phyloP scores from a whole-genome alignment of 2,113 vertebrate genomes.

The Anolis carolinensis region DNA sequence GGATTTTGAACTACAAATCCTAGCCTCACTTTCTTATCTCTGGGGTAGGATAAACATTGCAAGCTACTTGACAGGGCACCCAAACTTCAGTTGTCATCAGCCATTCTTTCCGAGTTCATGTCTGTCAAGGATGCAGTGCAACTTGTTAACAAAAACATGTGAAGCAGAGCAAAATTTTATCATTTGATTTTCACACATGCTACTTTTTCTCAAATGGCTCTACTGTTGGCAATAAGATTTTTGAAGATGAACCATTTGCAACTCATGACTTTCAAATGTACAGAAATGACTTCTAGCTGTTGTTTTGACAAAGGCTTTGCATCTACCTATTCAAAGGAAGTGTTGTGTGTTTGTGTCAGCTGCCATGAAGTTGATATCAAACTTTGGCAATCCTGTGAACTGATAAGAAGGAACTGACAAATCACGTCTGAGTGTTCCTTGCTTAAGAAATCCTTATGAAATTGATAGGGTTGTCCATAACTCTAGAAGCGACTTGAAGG shows the following conservation, averaged over 20 bases:
- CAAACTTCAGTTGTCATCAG: not conserved
- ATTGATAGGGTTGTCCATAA: too few relatives aligned
- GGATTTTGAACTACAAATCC: not conserved
- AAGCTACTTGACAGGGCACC: not conserved
- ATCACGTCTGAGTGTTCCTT: too few relatives aligned
- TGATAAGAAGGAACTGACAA: too few relatives aligned
- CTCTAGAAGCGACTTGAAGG: too few relatives aligned
- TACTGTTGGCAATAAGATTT: not conserved
- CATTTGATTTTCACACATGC: slow-evolving; percentile 22
- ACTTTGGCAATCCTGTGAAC: too few relatives aligned
- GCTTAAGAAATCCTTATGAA: too few relatives aligned
- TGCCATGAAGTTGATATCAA: too few relatives aligned
- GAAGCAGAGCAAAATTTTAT: slow-evolving; percentile 14
- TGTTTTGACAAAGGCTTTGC: not conserved
- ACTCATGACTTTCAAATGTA: not conserved
- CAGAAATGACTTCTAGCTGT: not conserved
- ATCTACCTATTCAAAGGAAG: too few relatives aligned
- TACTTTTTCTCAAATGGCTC: not conserved
- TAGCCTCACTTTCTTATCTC: not conserved
- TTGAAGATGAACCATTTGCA: not conserved
- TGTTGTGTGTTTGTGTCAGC: too few relatives aligned
- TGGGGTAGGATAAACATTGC: not conserved
- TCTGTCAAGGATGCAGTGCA: slow-evolving; percentile 27
- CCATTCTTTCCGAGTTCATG: slow-evolving; percentile 35
- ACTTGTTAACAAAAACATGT: slow-evolving; percentile 50